phyloP scores from a whole-genome alignment of 2,113 vertebrate genomes.

The Hystrix brachyura region DNA sequence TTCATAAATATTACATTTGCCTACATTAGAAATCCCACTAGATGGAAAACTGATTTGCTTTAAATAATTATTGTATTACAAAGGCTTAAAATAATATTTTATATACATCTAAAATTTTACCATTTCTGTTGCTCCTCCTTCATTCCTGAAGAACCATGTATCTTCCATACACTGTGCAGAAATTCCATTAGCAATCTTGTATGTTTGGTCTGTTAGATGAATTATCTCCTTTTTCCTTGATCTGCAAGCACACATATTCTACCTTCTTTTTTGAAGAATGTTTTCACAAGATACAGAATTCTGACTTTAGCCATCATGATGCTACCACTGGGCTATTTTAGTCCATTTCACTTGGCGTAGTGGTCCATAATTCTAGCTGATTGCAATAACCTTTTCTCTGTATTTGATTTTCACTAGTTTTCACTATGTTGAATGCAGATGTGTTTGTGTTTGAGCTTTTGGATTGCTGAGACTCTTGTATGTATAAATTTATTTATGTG shows the following conservation, averaged over 20 bases:
- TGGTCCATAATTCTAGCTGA: neutral
- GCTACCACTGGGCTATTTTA: neutral
- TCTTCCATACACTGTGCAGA: neutral
- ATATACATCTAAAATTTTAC: neutral
- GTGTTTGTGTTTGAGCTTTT: neutral
- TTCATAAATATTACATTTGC: neutral
- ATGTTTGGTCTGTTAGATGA: neutral
- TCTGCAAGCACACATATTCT: neutral
- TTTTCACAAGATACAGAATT: slow-evolving; percentile 5
- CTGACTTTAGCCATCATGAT: neutral
- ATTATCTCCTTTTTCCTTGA: neutral
- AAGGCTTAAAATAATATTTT: neutral
- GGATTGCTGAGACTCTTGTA: neutral
- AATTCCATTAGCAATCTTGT: neutral
- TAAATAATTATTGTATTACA: slow-evolving; percentile 11
- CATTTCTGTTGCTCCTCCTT: slow-evolving; percentile 3
- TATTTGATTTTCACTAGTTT: neutral
- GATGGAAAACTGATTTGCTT: neutral
- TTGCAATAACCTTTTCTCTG: neutral
- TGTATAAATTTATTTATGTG: neutral
- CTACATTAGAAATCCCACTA: neutral
- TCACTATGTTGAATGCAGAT: neutral
- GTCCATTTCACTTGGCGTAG: neutral
- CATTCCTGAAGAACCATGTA: neutral
- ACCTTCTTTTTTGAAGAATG: neutral